Base-by-base conservation (phyloP, 2,113 vertebrate genomes). In the Anser cygnoides region DNA sequence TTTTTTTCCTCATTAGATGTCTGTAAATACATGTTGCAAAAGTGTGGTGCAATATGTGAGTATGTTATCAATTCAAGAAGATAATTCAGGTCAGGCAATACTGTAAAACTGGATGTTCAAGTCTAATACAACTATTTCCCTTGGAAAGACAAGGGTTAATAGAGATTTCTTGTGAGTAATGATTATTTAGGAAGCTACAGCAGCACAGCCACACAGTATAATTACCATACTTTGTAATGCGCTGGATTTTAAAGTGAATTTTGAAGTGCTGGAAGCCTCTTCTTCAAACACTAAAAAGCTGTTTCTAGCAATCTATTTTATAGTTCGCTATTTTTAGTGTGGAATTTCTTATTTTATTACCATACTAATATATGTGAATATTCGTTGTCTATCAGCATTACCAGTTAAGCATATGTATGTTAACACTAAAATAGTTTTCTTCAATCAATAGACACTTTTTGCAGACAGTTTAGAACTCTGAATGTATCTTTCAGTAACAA, bases 381-480 rank as follows among this genome's bases (percentile, higher is more conserved):
- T 58, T 33, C n/a, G 89, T 77, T 90, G 80, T 82, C 94, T 93
- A 61, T 80, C 80, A 93, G 92, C 35, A 75, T 96, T 80, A 96
- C 58, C 67, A 91, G 75, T 80, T 92, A 90, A 68, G 62, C 23
- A 52, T 44, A 65, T 7, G n/a, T 71, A 68, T 25, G 73, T 72
- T 50, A 93, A 92, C 37, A 52, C 6, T 62, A 41, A 65, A 84
- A 59, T 46, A 63, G 58, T 82, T 41, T 78, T 83, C 29, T 91
- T 66, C 70, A 65, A 91, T 89, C 71, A 73, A 59, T 0, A 91
- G 59, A 68, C 76, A 52, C 46, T 50, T 78, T 82, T 93, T 37
- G 55, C 16, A 89, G 89, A 85, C 62, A 59, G 39, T 88, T 92
- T 33, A 68, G 55, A 81, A 80, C 88, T 72, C 85, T 66, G 84